Evolutionary conservation across 2,113 vertebrate genomes (phyloP).

Genomic region (Leucoraja erinaceus): DNA sequence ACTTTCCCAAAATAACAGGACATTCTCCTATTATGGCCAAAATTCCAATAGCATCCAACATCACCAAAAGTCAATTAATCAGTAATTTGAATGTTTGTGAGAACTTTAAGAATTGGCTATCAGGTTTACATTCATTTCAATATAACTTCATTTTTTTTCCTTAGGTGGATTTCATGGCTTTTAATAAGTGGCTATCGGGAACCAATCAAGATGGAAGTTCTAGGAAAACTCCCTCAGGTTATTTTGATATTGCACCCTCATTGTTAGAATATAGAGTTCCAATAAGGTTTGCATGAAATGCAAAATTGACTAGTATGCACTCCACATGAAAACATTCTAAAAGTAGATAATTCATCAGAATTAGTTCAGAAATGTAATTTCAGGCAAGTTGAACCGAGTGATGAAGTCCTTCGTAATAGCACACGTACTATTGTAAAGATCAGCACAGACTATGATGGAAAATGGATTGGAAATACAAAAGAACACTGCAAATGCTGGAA

Average conservation of each 20-base stretch:
- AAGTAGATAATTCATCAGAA: background rate
- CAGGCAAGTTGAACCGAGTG: background rate
- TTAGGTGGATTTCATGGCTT: conserved; percentile 31
- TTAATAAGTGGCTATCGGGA: background rate
- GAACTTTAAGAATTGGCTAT: background rate
- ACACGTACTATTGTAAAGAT: background rate
- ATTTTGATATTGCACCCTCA: background rate
- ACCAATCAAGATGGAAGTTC: conserved; percentile 17
- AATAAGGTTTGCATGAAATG: background rate
- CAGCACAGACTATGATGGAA: background rate
- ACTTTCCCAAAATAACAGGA: background rate
- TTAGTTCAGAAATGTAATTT: background rate
- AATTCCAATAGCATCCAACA: background rate
- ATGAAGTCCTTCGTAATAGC: background rate
- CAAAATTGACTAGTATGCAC: background rate
- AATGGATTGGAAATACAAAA: no score
- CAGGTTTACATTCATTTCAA: conserved; percentile 7
- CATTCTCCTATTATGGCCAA: background rate
- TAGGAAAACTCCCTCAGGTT: conserved; percentile 27
- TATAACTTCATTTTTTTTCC: background rate
- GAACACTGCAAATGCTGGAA: no score
- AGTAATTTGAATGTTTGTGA: background rate
- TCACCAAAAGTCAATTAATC: background rate
- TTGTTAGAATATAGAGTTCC: background rate
- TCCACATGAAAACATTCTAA: background rate